Evolutionary conservation across 2,888 invertebrate species (phyloP).

Genomic region (Argyra leucocephala): DNA sequence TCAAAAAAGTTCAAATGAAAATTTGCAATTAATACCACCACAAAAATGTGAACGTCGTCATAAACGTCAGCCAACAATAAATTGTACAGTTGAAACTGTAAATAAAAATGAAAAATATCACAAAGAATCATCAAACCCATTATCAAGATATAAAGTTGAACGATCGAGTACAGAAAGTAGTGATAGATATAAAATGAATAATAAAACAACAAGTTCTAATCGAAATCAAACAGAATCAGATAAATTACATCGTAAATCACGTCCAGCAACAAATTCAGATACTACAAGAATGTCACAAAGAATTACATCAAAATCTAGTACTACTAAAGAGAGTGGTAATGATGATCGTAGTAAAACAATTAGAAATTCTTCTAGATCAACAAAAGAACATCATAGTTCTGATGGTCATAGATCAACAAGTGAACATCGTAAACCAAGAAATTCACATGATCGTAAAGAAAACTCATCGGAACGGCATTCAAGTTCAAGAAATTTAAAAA

Average conservation of each 20-base stretch:
- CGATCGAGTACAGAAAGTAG: conserved; percentile 13
- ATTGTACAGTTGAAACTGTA: background rate
- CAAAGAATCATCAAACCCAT: background rate
- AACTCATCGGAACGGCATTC: conserved; percentile 26
- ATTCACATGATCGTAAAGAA: conserved; percentile 27
- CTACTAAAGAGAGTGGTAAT: background rate
- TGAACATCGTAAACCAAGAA: background rate
- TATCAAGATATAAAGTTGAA: background rate
- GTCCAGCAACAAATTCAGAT: background rate
- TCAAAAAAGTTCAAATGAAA: conserved; percentile 22
- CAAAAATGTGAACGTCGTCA: conserved; percentile 4
- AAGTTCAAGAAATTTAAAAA: background rate
- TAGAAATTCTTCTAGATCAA: background rate
- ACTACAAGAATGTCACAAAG: background rate
- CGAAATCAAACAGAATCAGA: background rate
- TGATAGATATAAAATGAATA: background rate
- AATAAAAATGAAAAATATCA: background rate
- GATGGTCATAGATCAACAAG: background rate
- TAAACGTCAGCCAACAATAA: background rate
- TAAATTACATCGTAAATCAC: background rate
- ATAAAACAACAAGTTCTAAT: background rate
- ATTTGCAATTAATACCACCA: conserved; percentile 13
- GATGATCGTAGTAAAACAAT: background rate
- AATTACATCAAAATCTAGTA: background rate
- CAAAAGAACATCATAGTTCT: background rate